phyloP scores from a whole-genome alignment of 2,797 vertebrate species.

The Cossypha niveicapilla region DNA sequence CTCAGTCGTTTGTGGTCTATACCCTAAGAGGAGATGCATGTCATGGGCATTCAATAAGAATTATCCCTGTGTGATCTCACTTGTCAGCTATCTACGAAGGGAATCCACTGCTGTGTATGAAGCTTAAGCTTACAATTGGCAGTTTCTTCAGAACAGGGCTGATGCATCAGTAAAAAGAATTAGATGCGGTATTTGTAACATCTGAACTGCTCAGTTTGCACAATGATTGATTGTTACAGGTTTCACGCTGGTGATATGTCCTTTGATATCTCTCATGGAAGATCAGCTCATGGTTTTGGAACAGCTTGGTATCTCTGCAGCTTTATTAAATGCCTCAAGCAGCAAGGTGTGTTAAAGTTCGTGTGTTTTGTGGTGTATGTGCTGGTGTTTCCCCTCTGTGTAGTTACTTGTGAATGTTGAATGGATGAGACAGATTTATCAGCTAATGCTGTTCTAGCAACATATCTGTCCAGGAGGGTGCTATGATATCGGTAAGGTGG shows the following conservation, averaged over 20 bases:
- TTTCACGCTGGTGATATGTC: slow-evolving; percentile 90
- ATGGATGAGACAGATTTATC: not conserved
- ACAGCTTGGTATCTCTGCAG: slow-evolving; percentile 81
- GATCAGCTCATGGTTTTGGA: slow-evolving; percentile 94
- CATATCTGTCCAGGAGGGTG: not conserved
- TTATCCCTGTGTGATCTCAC: not conserved
- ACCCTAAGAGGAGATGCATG: not conserved
- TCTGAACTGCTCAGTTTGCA: not conserved
- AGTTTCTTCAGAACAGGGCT: not conserved
- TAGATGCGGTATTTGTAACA: not conserved
- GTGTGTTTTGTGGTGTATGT: not conserved
- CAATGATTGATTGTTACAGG: slow-evolving; percentile 74
- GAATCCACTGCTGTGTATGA: not conserved
- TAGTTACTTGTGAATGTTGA: not conserved
- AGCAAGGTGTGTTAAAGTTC: slow-evolving; percentile 79
- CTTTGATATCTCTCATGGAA: slow-evolving; percentile 95
- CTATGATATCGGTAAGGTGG: accelerated
- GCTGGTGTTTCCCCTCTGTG: not conserved
- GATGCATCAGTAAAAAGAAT: not conserved
- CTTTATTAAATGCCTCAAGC: slow-evolving; percentile 87
- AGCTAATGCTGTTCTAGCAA: not conserved
- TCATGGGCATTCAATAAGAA: not conserved
- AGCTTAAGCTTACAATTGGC: not conserved
- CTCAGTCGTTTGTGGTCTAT: not conserved
- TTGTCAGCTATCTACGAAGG: not conserved